Evolutionary conservation across 2,113 vertebrate species (phyloP).

Genomic region (Ia io): DNA sequence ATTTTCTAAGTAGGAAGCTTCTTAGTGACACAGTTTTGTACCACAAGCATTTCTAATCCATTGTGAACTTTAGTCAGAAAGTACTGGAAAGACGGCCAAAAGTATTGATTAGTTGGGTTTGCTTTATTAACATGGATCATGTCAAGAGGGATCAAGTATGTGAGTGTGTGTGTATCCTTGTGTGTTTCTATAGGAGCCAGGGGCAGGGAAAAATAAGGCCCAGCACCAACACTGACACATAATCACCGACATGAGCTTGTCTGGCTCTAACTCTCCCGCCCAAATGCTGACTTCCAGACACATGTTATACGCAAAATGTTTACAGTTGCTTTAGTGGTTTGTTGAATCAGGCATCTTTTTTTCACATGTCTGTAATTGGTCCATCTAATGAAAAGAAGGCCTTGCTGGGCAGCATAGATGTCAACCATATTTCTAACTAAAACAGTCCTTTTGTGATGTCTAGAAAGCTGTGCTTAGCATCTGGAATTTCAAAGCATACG

Average conservation of each 20-base stretch:
- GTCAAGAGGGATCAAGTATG: background rate
- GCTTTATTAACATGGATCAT: background rate
- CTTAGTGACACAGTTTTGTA: background rate
- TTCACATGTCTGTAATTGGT: constrained; percentile 16
- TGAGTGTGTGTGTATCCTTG: rapidly evolving
- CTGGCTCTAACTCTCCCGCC: background rate
- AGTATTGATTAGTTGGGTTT: background rate
- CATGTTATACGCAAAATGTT: constrained; percentile 10
- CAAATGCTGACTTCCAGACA: background rate
- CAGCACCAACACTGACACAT: background rate
- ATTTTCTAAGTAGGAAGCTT: background rate
- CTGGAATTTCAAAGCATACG: background rate
- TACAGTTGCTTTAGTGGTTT: background rate
- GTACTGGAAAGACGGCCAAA: background rate
- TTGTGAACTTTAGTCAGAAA: background rate
- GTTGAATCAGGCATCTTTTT: constrained; percentile 13
- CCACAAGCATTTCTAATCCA: background rate
- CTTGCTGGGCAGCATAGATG: background rate
- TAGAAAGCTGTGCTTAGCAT: constrained; percentile 16
- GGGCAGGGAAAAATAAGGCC: background rate
- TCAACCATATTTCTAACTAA: background rate
- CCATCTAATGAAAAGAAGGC: constrained; percentile 49
- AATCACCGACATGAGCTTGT: background rate
- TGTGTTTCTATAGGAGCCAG: too few relatives aligned
- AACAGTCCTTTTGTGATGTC: constrained; percentile 8